Evolutionary conservation across 2,113 vertebrate genomes (phyloP), one percentile per base, ranked within the genome.

Genomic region (Phalacrocorax pelagicus): DNA sequence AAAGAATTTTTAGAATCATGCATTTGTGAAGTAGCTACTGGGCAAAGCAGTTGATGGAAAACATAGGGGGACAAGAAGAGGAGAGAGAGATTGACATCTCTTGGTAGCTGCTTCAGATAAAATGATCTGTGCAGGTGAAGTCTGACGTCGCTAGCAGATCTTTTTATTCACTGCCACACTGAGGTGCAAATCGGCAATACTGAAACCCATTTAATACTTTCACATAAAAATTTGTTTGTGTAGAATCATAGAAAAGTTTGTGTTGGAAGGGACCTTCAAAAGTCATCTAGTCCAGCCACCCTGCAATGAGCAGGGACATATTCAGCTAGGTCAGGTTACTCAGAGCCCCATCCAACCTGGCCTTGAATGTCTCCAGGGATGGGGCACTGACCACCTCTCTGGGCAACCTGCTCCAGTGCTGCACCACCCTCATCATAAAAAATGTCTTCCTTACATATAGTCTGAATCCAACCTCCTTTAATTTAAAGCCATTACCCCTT

Each of bases 1-100:
- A 81, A 95, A 46, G 38, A 49, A 93, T 96, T 88, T 95, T 88
- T 88, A 67, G 67, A 88, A 67, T 88, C 47, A 16, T 84, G 7
- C 14, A 16, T 91, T 88, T 93, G 15, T 72, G 65, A 57, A 89
- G 30, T 84, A 95, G 65, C 88, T 81, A 54, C 69, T 84, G 83
- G 92, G 86, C 88, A 95, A 84, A 85, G 55, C 19, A 2, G 16
- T 26, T 92, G 59, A 79, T 92, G 26, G 52, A 91, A 81, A 92
- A 65, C 80, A 75, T 44, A 81, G 93, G 61, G 44, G 83, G 44
- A 95, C 65, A 86, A 81, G 80, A 70, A 63, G 3, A 18, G 5
- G 4, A 17, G 12, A 47, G 9, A 69, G 49, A 78, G 34, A 65
- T 19, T 87, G 52, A 16, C 29, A 23, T 80, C 15, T 58, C 34